phyloP scores from a whole-genome alignment of 2,797 vertebrate species.

The Lepidocolaptes lacrymiger region DNA sequence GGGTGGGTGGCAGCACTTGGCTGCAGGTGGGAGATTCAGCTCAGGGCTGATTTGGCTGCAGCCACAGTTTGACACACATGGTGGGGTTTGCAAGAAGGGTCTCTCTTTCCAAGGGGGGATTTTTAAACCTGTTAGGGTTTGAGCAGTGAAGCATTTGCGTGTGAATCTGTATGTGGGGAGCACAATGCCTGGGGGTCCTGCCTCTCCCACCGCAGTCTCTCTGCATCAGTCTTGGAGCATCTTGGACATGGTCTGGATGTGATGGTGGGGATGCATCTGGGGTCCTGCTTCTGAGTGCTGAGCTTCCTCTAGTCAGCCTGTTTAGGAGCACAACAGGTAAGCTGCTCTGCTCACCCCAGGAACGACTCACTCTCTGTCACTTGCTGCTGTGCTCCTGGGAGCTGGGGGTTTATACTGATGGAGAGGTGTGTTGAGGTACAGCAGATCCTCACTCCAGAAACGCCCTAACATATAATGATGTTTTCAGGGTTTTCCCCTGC shows the following conservation, averaged over 20 bases:
- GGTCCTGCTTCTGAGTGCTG: fast-evolving
- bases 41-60: fast-evolving
- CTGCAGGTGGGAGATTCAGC: fast-evolving
- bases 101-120: no score
- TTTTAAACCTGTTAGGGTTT: background rate
- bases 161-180: fast-evolving
- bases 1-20: background rate
- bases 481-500: background rate
- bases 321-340: background rate
- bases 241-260: fast-evolving
- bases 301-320: background rate
- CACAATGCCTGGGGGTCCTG: fast-evolving
- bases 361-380: fast-evolving
- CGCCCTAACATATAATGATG: fast-evolving
- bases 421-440: background rate
- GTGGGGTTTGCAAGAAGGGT: background rate
- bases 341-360: background rate
- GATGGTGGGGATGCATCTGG: background rate
- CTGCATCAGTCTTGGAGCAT: fast-evolving
- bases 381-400: background rate
- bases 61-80: fast-evolving
- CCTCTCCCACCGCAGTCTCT: background rate
- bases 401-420: fast-evolving
- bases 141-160: fast-evolving
- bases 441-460: background rate